phyloP scores from a whole-genome alignment of 2,888 invertebrate species.

The Cosmopolites sordidus region DNA sequence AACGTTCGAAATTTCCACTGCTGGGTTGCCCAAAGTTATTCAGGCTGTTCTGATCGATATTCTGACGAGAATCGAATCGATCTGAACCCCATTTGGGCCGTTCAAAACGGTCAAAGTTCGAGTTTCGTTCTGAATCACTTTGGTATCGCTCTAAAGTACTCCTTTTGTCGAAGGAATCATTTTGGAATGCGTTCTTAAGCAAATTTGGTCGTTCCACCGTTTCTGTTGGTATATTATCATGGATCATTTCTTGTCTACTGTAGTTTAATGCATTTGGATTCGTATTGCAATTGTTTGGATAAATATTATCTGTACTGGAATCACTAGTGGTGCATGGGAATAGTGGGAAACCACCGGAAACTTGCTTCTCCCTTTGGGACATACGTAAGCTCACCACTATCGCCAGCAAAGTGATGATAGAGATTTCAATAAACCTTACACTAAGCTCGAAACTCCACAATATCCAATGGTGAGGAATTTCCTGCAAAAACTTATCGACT shows the following conservation, averaged over 20 bases:
- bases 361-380: conserved; percentile 69
- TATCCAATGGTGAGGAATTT: conserved; percentile 76
- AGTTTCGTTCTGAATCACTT: conserved; percentile 55
- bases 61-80: conserved; percentile 56
- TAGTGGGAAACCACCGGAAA: conserved; percentile 70
- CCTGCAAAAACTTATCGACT: conserved; percentile 45
- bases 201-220: conserved; percentile 54
- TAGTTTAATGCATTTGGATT: conserved; percentile 83
- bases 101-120: conserved; percentile 52
- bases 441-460: conserved; percentile 91
- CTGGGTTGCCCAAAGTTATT: conserved; percentile 41
- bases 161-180: conserved; percentile 60
- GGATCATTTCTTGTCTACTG: conserved; percentile 54
- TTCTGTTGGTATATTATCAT: conserved; percentile 49
- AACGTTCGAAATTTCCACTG: conserved; percentile 41
- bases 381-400: conserved; percentile 73
- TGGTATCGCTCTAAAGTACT: conserved; percentile 61
- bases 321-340: conserved; percentile 79
- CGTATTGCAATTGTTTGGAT: conserved; percentile 80
- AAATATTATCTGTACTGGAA: conserved; percentile 80
- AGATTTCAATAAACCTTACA: conserved; percentile 77
- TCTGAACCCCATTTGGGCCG: conserved; percentile 55
- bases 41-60: conserved; percentile 43
- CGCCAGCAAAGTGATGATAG: conserved; percentile 79
- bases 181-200: conserved; percentile 56